Conservation (phyloP, 2,113 vertebrate species). For the Hymenochirus boettgeri region DNA sequence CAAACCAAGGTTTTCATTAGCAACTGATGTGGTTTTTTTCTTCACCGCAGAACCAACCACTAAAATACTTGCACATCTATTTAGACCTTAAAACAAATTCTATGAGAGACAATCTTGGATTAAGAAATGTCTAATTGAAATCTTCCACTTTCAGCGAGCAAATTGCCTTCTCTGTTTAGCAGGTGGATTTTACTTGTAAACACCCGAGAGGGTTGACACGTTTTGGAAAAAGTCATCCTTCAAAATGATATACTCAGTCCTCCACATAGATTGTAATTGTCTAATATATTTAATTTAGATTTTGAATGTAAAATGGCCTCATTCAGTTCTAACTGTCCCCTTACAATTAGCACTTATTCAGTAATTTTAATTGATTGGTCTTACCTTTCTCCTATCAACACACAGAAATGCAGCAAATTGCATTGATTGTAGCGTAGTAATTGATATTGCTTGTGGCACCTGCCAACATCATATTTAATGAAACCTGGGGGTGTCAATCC, state of each 20-base stretch:
- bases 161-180: conserved; percentile 40
- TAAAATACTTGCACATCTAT: conserved; percentile 25
- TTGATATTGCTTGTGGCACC: conserved; percentile 22
- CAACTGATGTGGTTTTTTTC: background rate
- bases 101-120: conserved; percentile 39
- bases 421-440: conserved; percentile 10
- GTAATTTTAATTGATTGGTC: conserved; percentile 3
- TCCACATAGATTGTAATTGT: conserved; percentile 34
- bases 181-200: conserved; percentile 42
- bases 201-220: conserved; percentile 35
- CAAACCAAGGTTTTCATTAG: background rate
- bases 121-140: conserved; percentile 39
- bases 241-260: conserved; percentile 37
- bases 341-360: conserved; percentile 4
- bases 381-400: conserved; percentile 3
- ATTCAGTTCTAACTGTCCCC: conserved; percentile 18
- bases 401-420: conserved; percentile 10
- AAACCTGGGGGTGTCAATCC: conserved; percentile 20
- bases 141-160: conserved; percentile 30
- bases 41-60: background rate
- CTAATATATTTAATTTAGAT: conserved; percentile 40
- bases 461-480: conserved; percentile 10
- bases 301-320: conserved; percentile 3
- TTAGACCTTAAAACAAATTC: conserved; percentile 33
- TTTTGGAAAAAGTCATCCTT: conserved; percentile 37